phyloP scores from a whole-genome alignment of 2,113 vertebrate species.

The Oryzias melastigma region DNA sequence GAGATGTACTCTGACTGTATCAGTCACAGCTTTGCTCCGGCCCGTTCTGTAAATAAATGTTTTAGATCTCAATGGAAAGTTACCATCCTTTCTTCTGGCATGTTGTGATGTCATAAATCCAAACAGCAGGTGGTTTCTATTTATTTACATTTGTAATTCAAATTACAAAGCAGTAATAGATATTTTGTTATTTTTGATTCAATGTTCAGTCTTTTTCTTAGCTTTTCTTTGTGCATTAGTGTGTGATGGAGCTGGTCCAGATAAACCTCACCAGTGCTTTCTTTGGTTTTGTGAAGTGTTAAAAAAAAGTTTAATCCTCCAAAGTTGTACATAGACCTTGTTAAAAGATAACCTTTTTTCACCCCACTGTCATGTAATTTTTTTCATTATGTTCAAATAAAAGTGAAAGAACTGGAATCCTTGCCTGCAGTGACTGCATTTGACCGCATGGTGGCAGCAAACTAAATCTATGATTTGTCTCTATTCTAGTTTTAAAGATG shows the following conservation, averaged over 20 bases:
- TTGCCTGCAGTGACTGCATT: not conserved
- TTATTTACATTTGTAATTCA: conserved; percentile 49
- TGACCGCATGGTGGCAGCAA: conserved; percentile 47
- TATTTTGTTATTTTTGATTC: not conserved
- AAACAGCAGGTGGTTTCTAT: conserved; percentile 14
- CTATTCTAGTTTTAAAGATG: no score
- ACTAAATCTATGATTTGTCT: not conserved
- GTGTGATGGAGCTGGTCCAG: not conserved
- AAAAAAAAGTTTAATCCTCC: conserved; percentile 10
- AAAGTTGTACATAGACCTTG: conserved; percentile 37
- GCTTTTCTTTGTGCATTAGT: conserved; percentile 5
- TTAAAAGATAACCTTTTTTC: conserved; percentile 18
- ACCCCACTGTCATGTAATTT: conserved; percentile 45
- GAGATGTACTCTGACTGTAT: conserved; percentile 86
- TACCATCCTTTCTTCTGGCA: not conserved
- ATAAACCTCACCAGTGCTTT: conserved; percentile 11
- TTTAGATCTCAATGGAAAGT: not conserved
- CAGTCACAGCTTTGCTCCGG: conserved; percentile 75
- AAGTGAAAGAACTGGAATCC: not conserved
- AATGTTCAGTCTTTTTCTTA: not conserved
- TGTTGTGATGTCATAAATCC: conserved; percentile 11
- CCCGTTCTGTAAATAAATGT: not conserved
- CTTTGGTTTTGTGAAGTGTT: conserved; percentile 11
- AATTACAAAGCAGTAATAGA: not conserved
- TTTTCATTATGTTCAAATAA: conserved; percentile 62